phyloP scores from a whole-genome alignment of 2,113 vertebrate genomes.

The Butorides virescens region DNA sequence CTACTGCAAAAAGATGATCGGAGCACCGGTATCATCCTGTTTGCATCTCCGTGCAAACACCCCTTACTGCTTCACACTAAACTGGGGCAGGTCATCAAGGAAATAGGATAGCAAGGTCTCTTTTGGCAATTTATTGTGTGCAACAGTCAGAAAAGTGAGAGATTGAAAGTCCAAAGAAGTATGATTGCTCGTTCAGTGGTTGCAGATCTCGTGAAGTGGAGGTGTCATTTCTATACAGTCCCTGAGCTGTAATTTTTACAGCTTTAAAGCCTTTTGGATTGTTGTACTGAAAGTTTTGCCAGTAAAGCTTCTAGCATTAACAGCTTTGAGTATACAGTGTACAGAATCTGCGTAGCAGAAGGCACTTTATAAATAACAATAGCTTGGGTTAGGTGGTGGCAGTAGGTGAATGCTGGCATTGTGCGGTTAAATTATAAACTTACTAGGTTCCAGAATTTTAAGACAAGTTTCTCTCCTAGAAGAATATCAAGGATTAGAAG shows the following conservation, averaged over 20 bases:
- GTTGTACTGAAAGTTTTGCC: not conserved
- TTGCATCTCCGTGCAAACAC: not conserved
- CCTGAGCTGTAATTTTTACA: not conserved
- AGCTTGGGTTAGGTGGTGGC: not conserved
- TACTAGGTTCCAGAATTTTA: not conserved
- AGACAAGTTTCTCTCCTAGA: not conserved
- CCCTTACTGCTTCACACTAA: not conserved
- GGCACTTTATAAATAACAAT: not conserved
- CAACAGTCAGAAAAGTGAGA: not conserved
- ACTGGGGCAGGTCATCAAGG: not conserved
- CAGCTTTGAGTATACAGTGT: accelerated
- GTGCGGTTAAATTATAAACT: not conserved
- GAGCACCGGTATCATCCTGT: not conserved
- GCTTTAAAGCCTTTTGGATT: not conserved
- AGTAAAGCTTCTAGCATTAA: not conserved
- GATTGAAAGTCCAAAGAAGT: not conserved
- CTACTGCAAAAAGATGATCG: not conserved
- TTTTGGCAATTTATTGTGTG: too few species aligned
- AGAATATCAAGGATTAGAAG: not conserved
- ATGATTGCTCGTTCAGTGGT: not conserved
- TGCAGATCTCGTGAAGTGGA: not conserved
- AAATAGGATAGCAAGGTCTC: not conserved
- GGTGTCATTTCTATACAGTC: not conserved
- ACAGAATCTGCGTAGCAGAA: not conserved
- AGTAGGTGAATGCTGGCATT: not conserved